phyloP scores from a whole-genome alignment of 2,888 invertebrate species.

The Plagodis dolabraria region DNA sequence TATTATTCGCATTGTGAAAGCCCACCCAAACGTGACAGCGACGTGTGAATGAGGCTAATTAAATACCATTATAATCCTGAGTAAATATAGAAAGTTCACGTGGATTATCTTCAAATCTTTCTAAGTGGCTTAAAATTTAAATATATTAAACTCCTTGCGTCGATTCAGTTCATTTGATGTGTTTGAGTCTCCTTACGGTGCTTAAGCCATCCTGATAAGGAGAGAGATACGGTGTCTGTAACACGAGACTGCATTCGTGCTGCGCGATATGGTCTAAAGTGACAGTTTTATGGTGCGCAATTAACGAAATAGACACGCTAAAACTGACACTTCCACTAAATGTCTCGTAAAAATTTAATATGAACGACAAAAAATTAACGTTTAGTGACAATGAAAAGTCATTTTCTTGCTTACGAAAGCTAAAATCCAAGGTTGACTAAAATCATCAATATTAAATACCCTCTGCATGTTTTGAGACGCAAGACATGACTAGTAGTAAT shows the following conservation, averaged over 20 bases:
- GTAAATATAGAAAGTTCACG: constrained; percentile 42
- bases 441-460: no score
- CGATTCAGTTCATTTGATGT: constrained; percentile 46
- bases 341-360: constrained; percentile 8
- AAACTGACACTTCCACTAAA: constrained; percentile 29
- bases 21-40: constrained; percentile 18
- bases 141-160: constrained; percentile 40
- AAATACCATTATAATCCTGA: constrained; percentile 35
- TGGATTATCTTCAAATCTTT: constrained; percentile 27
- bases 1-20: constrained; percentile 23
- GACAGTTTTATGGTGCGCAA: constrained; percentile 48
- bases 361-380: not conserved
- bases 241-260: constrained; percentile 46
- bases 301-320: constrained; percentile 38
- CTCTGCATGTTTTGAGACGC: no score
- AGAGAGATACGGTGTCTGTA: constrained; percentile 52
- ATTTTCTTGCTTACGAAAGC: no score
- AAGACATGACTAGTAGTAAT: no score
- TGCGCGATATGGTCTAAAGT: constrained; percentile 46
- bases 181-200: constrained; percentile 42
- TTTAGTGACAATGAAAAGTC: not conserved
- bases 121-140: constrained; percentile 30
- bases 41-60: constrained; percentile 49
- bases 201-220: constrained; percentile 51
- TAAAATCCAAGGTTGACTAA: no score